Base-by-base conservation (phyloP, 2,797 vertebrate species). In the Protosalanx chinensis region DNA sequence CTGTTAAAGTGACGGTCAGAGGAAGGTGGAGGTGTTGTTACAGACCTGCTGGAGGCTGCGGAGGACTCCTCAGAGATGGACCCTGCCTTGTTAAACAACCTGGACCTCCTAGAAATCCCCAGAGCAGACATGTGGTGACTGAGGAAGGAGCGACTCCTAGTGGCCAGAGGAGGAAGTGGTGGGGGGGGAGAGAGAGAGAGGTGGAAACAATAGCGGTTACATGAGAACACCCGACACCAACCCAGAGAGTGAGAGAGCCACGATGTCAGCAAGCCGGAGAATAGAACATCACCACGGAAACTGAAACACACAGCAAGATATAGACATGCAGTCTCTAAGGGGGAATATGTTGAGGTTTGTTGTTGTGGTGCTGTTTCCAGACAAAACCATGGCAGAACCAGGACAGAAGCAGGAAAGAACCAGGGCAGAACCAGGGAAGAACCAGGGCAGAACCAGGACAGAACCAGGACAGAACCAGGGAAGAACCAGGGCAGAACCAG, bases 81-180 rank as follows among this genome's bases (percentile, higher is more conserved):
- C 77, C 81, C 79, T 60, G 79, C 73, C 71, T 86, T 86, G 80
- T 84, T 87, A 84, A 84, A 85, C 72, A 85, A 67, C 65, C 72
- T 72, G 49, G 81, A 76, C 79, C 86, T 74, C 73, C 84, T 82
- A 84, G 82, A 84, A 80, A 86, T 82, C 77, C 82, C 85, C 85
- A 86, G 79, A 84, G 82, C 75, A 72, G 85, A 81, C 81, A 87
- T 81, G 86, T 84, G 87, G 59, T 89, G 82, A 80, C 85, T 86
- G 84, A 84, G 71, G 82, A 86, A 89, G 79, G 81, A 82, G 59
- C 78, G 84, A 56, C 79, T 84, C 82, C 85, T 89, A 76, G 76
- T 84, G 79, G 62, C 83, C 79, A 68, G 74, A 79, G 71, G 73
- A 23, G 71, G 46, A 51, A 29, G 16, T 27, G 29, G 57, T 15